A percentile compares a stretch with the other conserved stretches of the same genome.
These are phyloP conservation scores for Psilopogon haemacephalus DNA, from an alignment of 2,113 vertebrate species.

Conservation along the genomic window DNA sequence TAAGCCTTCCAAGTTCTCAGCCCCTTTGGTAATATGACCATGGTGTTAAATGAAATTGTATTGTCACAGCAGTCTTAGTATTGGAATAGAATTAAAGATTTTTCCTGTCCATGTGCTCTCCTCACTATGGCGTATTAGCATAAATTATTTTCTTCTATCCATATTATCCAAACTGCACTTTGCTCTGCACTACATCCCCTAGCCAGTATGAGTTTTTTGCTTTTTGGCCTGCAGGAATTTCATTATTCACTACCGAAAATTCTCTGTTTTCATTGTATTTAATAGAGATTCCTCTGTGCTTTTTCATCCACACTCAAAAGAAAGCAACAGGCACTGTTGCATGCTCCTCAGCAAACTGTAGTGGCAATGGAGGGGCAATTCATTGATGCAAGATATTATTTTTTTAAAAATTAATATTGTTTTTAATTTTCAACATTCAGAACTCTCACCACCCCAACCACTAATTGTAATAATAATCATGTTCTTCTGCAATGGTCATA, in stretches of 20 bases:
- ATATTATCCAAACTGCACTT: slow-evolving; percentile 46
- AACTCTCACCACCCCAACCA: no score
- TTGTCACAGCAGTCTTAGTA: background rate
- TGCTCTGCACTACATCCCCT: slow-evolving; percentile 48
- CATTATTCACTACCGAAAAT: background rate
- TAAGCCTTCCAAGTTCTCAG: background rate
- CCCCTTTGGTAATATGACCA: background rate
- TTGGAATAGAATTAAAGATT: background rate
- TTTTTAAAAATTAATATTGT: no score
- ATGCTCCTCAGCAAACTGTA: background rate
- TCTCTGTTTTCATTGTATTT: slow-evolving; percentile 1
- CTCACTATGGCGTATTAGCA: background rate
- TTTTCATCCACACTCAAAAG: background rate
- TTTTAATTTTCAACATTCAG: no score
- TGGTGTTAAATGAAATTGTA: background rate
- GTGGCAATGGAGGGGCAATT: no score
- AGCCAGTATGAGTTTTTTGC: slow-evolving; percentile 58
- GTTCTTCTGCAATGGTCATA: no score
- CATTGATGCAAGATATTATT: no score
- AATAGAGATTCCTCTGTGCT: background rate
- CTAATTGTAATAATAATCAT: no score
- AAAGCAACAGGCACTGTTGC: background rate
- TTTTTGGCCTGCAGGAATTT: slow-evolving; percentile 28
- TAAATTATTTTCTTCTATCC: background rate
- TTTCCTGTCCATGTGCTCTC: background rate